Conservation (phyloP, 2,797 vertebrate species). For the Hozukius guyotensis region DNA sequence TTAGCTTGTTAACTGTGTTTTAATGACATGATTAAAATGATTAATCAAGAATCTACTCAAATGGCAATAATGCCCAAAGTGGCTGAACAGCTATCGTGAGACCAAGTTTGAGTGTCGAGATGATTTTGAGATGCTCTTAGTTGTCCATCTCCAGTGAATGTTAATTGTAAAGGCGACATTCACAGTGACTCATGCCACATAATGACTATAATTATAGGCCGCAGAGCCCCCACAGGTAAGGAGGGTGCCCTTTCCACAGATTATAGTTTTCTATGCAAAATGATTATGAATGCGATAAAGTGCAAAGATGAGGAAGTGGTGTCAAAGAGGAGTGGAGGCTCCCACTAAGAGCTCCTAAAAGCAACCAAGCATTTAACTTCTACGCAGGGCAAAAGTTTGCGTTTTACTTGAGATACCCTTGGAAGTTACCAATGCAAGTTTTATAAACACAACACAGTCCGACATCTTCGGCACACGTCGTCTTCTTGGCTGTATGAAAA, state of each 20-base stretch:
- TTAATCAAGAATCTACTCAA: neutral
- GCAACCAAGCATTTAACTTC: constrained; percentile 24
- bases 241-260: constrained; percentile 59
- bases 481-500: constrained; percentile 29
- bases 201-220: constrained; percentile 71
- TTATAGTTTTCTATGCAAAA: constrained; percentile 59
- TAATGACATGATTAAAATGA: neutral
- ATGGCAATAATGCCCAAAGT: constrained; percentile 29
- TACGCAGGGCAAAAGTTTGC: constrained; percentile 17
- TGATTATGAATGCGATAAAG: constrained; percentile 63
- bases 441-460: constrained; percentile 40
- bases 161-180: constrained; percentile 59
- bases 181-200: constrained; percentile 61
- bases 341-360: constrained; percentile 31
- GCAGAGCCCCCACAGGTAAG: constrained; percentile 51
- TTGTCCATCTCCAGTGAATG: constrained; percentile 43
- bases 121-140: constrained; percentile 46
- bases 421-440: constrained; percentile 50
- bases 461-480: constrained; percentile 8
- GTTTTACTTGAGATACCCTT: constrained; percentile 57
- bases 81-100: constrained; percentile 30
- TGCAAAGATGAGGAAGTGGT: constrained; percentile 23
- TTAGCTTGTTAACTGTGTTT: neutral
- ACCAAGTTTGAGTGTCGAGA: constrained; percentile 52
- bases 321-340: constrained; percentile 12